Base-by-base conservation (phyloP, 1,140 invertebrate species). In the Artemia franciscana region DNA sequence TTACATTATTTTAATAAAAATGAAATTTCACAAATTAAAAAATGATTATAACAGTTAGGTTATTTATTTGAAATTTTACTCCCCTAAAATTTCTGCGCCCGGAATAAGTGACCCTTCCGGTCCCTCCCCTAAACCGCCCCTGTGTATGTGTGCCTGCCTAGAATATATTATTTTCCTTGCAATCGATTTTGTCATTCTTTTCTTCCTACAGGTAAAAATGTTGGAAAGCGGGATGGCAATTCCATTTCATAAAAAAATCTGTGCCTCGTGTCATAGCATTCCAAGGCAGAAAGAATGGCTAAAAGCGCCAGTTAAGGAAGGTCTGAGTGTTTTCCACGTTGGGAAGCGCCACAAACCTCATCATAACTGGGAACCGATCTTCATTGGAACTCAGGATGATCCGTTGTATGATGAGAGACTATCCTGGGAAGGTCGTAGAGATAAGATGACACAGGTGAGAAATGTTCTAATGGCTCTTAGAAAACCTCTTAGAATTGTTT, bases 391-490 rank as follows among this genome's bases (percentile, higher is more conserved):
- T 0, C 80, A 82, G 65, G 74, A 78, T 56, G 85, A 88, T 68
- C 86, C 86, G 0, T 77, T 85, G 66, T 90, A 88, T 71, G 84
- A 83, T 65, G 86, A 88, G 70, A 72, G 78, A 51, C 77, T 90
- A 62, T 82, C 82, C 2, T 88, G 86, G 85, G 86, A 90, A 72
- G 86, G 85, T 15, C 77, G 79, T 57, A 83, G 85, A 66, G 86
- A 89, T 68, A 89, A 88, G 77, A 88, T 88, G 86, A 80, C 88
- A 30, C 90, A 92, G 79, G 86, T 86, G 71, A n/a, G n/a, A n/a
- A n/a, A n/a, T n/a, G n/a, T n/a, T n/a, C n/a, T n/a, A n/a, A n/a
- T n/a, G n/a, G n/a, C n/a, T n/a, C n/a, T n/a, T n/a, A n/a, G n/a
- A n/a, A n/a, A n/a, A n/a, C n/a, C n/a, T n/a, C n/a, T n/a, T n/a